These are phyloP conservation scores for Geococcyx californianus DNA, from an alignment of 2,113 vertebrate species.

Conservation along the genomic window DNA sequence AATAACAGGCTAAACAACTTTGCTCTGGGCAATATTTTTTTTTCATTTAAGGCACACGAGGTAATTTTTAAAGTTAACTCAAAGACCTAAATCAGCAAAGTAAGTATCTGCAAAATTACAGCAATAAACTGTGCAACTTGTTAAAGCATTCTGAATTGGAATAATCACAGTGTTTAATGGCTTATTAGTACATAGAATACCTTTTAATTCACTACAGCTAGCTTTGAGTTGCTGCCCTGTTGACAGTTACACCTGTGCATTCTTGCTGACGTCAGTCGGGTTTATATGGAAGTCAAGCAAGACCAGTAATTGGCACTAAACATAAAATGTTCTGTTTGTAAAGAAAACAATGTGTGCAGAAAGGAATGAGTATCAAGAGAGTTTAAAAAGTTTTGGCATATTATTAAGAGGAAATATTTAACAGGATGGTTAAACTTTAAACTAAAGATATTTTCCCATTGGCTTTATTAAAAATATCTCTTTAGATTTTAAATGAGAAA, in stretches of 20 bases:
- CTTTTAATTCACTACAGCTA: neutral
- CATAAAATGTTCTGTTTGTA: constrained; percentile 38
- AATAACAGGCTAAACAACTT: constrained; percentile 31
- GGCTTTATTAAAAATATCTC: constrained; percentile 21
- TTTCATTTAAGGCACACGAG: neutral
- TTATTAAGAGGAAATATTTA: constrained; percentile 32
- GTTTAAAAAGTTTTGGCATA: neutral
- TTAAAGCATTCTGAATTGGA: neutral
- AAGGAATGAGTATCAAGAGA: constrained; percentile 21
- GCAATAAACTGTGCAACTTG: neutral
- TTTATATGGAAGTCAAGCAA: constrained; percentile 11
- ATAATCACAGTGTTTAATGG: neutral
- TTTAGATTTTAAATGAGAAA: constrained; percentile 31
- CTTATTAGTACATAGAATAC: neutral
- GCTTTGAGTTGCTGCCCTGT: neutral
- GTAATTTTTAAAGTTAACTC: neutral
- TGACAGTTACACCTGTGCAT: neutral
- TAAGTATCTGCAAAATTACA: neutral
- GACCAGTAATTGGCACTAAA: constrained; percentile 1
- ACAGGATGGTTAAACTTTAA: constrained; percentile 18
- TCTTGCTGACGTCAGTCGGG: neutral
- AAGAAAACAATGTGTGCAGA: constrained; percentile 51
- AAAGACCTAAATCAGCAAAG: neutral
- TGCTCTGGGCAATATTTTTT: neutral
- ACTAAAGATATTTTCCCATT: neutral